Base-by-base conservation (phyloP, 2,113 vertebrate species). In the Mormyrus iriodes region DNA sequence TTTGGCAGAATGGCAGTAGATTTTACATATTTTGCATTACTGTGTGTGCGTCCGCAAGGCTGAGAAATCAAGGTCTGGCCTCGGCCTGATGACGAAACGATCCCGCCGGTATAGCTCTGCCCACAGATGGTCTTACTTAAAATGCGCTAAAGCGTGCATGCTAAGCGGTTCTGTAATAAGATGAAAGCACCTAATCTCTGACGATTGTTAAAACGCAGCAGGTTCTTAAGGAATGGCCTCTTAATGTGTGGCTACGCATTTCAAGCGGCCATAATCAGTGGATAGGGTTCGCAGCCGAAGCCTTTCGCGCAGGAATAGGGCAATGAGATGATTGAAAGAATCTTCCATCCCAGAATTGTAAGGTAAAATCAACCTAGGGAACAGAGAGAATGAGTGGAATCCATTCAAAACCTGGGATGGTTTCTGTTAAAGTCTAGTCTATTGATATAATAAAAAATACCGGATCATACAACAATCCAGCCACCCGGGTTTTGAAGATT, bases 161-260 rank as follows among this genome's bases (percentile, higher is more conserved):
- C 95, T 95, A 95, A 91, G 91, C 89, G 91, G 90, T 95, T 49
- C 82, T 17, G 42, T 48, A 94, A 96, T 96, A 94, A 94, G 92
- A 95, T 94, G 95, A 95, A 94, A 94, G 95, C 93, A 93, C 87
- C 93, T 94, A 93, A 94, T 95, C 94, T 92, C 61, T 89, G 90
- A 92, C 94, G 92, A 94, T 95, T 94, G 94, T 92, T 91, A 92
- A 92, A 92, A 92, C 90, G 88, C 90, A 90, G 76, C 89, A 89
- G 90, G 89, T 89, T 90, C 17, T 8, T 79, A 89, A 87, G 15
- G 89, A 92, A 90, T 53, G 86, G 89, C 82, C 90, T 91, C 65
- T 31, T 46, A 92, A 94, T 92, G 90, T 91, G 91, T 93, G 92
- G 94, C 93, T 91, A 90, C 93, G 92, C 93, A 90, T 91, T 94